These are phyloP conservation scores for Liodrosophila aerea DNA, from an alignment of 2,888 invertebrate species.

Conservation along the genomic window DNA sequence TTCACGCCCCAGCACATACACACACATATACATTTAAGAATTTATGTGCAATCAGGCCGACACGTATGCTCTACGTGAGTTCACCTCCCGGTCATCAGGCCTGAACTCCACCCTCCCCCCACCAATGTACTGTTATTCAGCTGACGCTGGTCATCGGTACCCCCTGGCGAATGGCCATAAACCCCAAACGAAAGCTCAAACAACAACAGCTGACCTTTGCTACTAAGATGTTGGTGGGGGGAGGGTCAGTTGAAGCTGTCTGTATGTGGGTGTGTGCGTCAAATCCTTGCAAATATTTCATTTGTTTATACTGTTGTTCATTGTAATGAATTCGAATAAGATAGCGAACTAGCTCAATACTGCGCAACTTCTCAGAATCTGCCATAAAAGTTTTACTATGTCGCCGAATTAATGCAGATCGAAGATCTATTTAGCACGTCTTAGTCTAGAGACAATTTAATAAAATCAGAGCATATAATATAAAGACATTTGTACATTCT, in stretches of 20 bases:
- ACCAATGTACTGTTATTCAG: no score
- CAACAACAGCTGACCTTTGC: conserved; percentile 58
- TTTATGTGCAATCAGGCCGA: conserved; percentile 75
- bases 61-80: conserved; percentile 69
- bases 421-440: conserved; percentile 17
- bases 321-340: conserved; percentile 43
- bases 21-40: conserved; percentile 36
- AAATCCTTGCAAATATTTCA: conserved; percentile 54
- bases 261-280: conserved; percentile 1
- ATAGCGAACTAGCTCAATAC: conserved; percentile 29
- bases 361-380: conserved; percentile 34
- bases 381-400: conserved; percentile 40
- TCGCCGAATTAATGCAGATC: conserved; percentile 19
- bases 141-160: conserved; percentile 53
- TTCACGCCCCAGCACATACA: conserved; percentile 12
- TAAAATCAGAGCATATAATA: neutral
- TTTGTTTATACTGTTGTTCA: conserved; percentile 57
- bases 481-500: no score
- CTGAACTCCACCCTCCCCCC: conserved; percentile 1
- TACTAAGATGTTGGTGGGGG: conserved; percentile 45
- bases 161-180: conserved; percentile 33
- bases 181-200: conserved; percentile 40
- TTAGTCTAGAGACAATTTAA: neutral
- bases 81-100: conserved; percentile 4
- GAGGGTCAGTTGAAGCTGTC: neutral